A percentile compares a stretch with the other conserved stretches of the same genome.
Evolutionary conservation across 1,140 invertebrate genomes (phyloP).

Genomic region (Aricia agestis): DNA sequence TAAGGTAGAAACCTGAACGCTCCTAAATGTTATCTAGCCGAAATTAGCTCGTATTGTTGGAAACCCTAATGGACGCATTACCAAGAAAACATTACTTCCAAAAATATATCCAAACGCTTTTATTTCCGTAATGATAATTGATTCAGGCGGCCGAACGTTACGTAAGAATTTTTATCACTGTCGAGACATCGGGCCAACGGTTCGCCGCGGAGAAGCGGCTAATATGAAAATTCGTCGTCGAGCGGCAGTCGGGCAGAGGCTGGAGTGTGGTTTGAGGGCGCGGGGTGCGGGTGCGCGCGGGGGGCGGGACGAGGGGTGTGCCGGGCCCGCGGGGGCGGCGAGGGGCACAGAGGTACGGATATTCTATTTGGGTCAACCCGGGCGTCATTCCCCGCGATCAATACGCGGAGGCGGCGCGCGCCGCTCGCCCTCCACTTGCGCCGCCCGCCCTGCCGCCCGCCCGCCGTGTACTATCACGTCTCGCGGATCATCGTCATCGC

Average conservation of each 20-base stretch:
- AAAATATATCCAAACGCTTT: background rate
- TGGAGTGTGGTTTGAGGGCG: conserved; percentile 43
- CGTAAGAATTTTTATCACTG: conserved; percentile 47
- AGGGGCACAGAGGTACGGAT: conserved; percentile 49
- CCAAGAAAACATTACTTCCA: background rate
- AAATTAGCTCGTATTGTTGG: background rate
- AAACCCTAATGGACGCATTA: background rate
- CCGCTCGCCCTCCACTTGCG: conserved; percentile 52
- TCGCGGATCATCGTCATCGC: conserved; percentile 26
- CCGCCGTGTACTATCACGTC: conserved; percentile 33
- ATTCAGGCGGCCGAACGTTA: conserved; percentile 25
- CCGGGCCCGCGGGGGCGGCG: conserved; percentile 40
- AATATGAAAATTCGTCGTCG: conserved; percentile 72
- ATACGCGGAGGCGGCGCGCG: conserved; percentile 67
- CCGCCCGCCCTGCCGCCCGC: conserved; percentile 36
- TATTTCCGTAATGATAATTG: conserved; percentile 37
- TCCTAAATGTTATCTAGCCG: background rate
- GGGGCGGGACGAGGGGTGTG: conserved; percentile 33
- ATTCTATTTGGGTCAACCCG: conserved; percentile 75
- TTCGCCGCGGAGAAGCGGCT: conserved; percentile 55
- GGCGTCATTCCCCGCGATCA: conserved; percentile 71
- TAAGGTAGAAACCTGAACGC: background rate
- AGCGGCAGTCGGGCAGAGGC: conserved; percentile 43
- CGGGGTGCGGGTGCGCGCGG: conserved; percentile 39
- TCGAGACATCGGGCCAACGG: conserved; percentile 51